Evolutionary conservation across 1,140 invertebrate species (phyloP), one percentile per base, ranked within the genome.

Genomic region (Oscheius sp.): DNA sequence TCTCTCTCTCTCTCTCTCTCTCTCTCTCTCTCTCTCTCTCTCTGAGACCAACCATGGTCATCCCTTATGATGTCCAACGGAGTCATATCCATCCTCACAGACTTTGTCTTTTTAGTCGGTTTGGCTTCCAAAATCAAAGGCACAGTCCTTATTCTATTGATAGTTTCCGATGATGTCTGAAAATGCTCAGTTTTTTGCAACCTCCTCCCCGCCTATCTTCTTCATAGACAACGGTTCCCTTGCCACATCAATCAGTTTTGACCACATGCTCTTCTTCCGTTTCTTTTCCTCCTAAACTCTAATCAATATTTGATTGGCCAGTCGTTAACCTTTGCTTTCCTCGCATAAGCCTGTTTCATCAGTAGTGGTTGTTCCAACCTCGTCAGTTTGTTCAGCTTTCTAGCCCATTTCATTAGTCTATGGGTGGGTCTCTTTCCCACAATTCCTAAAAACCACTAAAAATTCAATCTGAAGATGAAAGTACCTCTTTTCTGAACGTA

Each of bases 281-380:
- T 58, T 58, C 36, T 32, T 38, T 23, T 70, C 55, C 28, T 70
- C 55, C n/a, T n/a, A n/a, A n/a, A n/a, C n/a, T n/a, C n/a, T n/a
- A 34, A 36, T 61, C 36, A 52, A 49, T 18, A 68, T 32, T 42
- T 58, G 68, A 29, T 66, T 65, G 31, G 36, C 64, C 65, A 46
- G 1, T 1, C 36, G 31, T 15, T 66, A 26, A 69, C 67, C 52
- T 49, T 73, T 3, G 77, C 64, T 29, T 76, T 73, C 34, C 74
- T 32, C 31, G 70, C 70, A 59, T 76, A 76, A 2, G 74, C 71
- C 36, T 82, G 77, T 65, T 84, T 82, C 80, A 81, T 81, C 23
- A 81, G 63, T 15, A 81, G 55, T 13, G 80, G 80, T 79, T 82
- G 80, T 61, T 81, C 76, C 59, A 81, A 62, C 55, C 69, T 32